Evolutionary conservation across 2,888 invertebrate genomes (phyloP).

Genomic region (Ormyrus labotus): DNA sequence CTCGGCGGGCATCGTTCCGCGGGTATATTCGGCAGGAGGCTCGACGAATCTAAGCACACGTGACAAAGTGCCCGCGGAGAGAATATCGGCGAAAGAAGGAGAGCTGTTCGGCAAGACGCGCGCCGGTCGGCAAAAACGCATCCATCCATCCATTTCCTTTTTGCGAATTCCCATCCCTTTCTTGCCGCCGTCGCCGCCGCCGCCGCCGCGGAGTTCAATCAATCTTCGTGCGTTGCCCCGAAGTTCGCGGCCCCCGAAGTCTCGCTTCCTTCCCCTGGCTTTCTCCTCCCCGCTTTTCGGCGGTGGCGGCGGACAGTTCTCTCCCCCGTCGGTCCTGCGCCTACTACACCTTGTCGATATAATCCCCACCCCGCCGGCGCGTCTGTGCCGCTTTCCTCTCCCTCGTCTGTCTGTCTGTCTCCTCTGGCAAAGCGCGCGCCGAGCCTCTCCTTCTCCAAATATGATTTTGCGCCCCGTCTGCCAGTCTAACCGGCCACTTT

Average conservation of each 20-base stretch:
- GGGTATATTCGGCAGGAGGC: too few species aligned
- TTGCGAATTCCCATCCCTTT: slow-evolving; percentile 32
- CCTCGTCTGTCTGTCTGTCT: neutral
- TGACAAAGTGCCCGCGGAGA: slow-evolving; percentile 25
- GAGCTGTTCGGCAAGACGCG: neutral
- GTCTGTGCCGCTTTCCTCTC: neutral
- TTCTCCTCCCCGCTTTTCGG: slow-evolving; percentile 8
- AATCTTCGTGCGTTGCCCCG: slow-evolving; percentile 52
- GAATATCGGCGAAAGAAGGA: slow-evolving; percentile 68
- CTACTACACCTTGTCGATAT: too few species aligned
- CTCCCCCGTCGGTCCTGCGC: too few species aligned
- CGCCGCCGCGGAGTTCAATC: slow-evolving; percentile 19
- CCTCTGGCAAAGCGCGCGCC: neutral
- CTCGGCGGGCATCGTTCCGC: too few species aligned
- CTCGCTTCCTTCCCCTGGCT: slow-evolving; percentile 52
- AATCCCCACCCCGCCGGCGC: neutral
- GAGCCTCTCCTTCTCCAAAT: neutral
- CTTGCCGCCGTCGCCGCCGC: slow-evolving; percentile 54
- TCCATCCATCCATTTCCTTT: slow-evolving; percentile 66
- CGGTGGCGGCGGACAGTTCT: neutral
- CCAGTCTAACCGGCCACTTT: too few species aligned
- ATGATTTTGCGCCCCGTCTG: neutral
- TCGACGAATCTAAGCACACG: neutral
- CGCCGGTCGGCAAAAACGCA: slow-evolving; percentile 64
- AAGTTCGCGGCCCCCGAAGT: slow-evolving; percentile 56